Evolutionary conservation across 1,140 invertebrate species (phyloP), one percentile per base, ranked within the genome.

Genomic region (Eumaeus atala): DNA sequence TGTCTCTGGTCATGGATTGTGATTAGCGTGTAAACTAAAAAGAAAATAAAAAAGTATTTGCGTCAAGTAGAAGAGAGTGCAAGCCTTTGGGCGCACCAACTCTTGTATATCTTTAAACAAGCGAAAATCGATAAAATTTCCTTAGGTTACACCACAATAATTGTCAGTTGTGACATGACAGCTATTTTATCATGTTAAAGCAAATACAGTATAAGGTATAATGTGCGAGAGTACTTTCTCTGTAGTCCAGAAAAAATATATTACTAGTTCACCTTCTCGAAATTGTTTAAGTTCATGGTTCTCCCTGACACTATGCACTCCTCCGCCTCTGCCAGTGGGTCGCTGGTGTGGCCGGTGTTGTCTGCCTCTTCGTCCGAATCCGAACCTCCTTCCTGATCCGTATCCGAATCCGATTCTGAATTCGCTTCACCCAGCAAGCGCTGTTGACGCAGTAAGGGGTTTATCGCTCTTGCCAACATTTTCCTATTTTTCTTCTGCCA

Each of bases 291-390:
- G 0, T 95, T 91, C 91, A 95, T 97, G 53, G 91, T 94, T 54
- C 94, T 90, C 10, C 96, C 95, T 64, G 93, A 93, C 0, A 94
- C 90, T 37, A 96, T 93, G 66, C 95, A 97, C 1, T 91, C 90
- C 37, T 93, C 92, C 1, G 91, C 90, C 17, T 93, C 92, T 5
- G 91, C 89, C 12, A 89, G 77, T 3, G 88, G 81, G 11, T 87
- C 78, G 28, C 89, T 87, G 40, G 89, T 58, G 54, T 78, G 51
- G 8, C 80, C 74, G 14, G 89, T 84, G 9, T 81, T 75, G 12
- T 89, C 83, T 7, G 83, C 62, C 56, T 84, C 64, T 48, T 77
- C 51, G 4, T 84, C 80, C 8, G 56, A 59, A 4, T 82, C 61
- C 0, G 67, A 67, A 17, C 40, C 40, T 9, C 14, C 40, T 12